Percentiles rank a stretch among this genome's conserved stretches.
These are phyloP conservation scores for Sarcophaga carnaria DNA, from an alignment of 2,888 invertebrate species.

Conservation along the genomic window DNA sequence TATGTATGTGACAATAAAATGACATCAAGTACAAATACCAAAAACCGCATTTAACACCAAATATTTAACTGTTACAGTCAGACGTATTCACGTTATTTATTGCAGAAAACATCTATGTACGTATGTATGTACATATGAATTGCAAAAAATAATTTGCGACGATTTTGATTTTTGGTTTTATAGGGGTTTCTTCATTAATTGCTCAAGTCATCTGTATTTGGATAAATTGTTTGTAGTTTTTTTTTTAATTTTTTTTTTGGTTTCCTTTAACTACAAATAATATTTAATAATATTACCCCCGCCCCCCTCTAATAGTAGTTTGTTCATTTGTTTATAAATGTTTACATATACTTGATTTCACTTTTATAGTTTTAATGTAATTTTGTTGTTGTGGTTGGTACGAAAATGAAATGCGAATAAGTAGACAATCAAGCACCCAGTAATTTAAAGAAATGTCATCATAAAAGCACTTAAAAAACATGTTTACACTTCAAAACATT, in stretches of 20 bases:
- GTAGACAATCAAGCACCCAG: conserved; percentile 32
- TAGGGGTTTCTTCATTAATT: conserved; percentile 28
- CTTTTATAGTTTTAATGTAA: conserved; percentile 41
- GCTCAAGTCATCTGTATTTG: conserved; percentile 46
- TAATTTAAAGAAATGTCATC: conserved; percentile 39
- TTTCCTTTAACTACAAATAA: neutral
- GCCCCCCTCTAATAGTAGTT: neutral
- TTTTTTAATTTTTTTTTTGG: conserved; percentile 17
- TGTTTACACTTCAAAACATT: conserved; percentile 6
- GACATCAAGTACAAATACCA: neutral
- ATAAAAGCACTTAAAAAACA: neutral
- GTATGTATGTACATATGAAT: neutral
- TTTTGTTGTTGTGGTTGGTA: conserved; percentile 35
- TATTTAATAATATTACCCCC: too few species aligned
- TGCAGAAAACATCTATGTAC: neutral
- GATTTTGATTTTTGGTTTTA: neutral
- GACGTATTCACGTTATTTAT: too few species aligned
- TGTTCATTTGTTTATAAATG: neutral
- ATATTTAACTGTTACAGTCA: neutral
- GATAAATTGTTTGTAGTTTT: conserved; percentile 49
- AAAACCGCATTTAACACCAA: neutral
- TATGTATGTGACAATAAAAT: neutral
- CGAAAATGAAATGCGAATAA: conserved; percentile 46
- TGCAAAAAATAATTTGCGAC: neutral
- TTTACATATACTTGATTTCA: conserved; percentile 48